Percentiles rank a stretch among this genome's conserved stretches.
These are phyloP conservation scores for Brenthis hecate DNA, from an alignment of 2,888 invertebrate genomes.

Conservation along the genomic window DNA sequence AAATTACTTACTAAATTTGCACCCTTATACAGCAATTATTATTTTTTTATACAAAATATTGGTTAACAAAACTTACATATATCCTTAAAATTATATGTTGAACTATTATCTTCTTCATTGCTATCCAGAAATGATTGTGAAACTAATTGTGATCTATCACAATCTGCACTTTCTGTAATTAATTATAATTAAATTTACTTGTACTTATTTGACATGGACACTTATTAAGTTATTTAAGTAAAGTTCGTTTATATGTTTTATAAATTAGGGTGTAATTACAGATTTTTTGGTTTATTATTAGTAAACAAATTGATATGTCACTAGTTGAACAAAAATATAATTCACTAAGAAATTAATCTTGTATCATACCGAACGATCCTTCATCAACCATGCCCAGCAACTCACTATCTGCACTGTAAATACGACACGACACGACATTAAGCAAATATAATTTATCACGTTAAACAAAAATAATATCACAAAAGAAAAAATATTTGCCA, in stretches of 20 bases:
- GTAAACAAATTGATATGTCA: conserved; percentile 43
- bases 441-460: conserved; percentile 40
- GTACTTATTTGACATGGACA: conserved; percentile 10
- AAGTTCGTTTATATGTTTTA: neutral
- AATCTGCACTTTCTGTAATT: conserved; percentile 66
- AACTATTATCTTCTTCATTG: conserved; percentile 71
- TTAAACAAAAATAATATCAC: conserved; percentile 45
- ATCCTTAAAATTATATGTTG: conserved; percentile 65
- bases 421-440: conserved; percentile 13
- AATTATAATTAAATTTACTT: conserved; percentile 46
- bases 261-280: neutral
- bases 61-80: conserved; percentile 59
- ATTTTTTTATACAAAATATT: neutral
- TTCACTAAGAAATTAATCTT: conserved; percentile 13
- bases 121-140: conserved; percentile 80
- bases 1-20: no score
- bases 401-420: conserved; percentile 77
- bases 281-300: conserved; percentile 29
- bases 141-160: conserved; percentile 79
- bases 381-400: conserved; percentile 75
- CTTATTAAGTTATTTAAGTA: conserved; percentile 3
- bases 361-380: conserved; percentile 64
- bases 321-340: conserved; percentile 11
- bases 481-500: conserved; percentile 54
- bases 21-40: no score